phyloP scores from a whole-genome alignment of 2,888 invertebrate genomes.

The Kryphioiulus occultus region DNA sequence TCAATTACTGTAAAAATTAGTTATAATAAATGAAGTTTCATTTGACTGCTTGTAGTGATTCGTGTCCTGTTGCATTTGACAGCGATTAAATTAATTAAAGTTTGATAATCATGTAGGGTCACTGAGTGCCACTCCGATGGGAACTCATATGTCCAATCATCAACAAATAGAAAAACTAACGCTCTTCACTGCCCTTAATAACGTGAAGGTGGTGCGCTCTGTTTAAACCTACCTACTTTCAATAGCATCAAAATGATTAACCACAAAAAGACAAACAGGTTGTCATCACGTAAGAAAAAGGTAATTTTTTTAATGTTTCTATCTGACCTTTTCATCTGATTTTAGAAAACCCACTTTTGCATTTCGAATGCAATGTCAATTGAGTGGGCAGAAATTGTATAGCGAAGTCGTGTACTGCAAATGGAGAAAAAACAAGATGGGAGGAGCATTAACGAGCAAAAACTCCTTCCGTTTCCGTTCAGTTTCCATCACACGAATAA shows the following conservation, averaged over 20 bases:
- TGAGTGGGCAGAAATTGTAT: neutral
- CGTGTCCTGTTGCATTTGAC: neutral
- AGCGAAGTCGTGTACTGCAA: neutral
- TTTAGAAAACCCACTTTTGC: slow-evolving; percentile 7
- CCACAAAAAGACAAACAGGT: slow-evolving; percentile 14
- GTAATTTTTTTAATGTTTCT: slow-evolving; percentile 32
- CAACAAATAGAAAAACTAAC: neutral
- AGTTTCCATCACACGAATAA: neutral
- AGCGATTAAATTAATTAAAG: neutral
- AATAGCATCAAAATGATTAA: neutral
- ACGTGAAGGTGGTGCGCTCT: neutral
- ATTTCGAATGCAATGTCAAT: slow-evolving; percentile 19
- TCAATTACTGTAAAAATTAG: slow-evolving; percentile 11
- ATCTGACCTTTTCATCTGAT: slow-evolving; percentile 32
- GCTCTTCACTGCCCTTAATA: slow-evolving; percentile 27
- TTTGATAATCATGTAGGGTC: neutral
- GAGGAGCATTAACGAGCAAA: neutral
- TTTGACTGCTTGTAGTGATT: neutral
- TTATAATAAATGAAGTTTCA: slow-evolving; percentile 32
- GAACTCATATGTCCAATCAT: neutral
- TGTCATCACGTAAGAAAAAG: slow-evolving; percentile 18
- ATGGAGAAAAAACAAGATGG: neutral
- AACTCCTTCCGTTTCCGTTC: slow-evolving; percentile 7
- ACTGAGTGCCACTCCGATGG: neutral
- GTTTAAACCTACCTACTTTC: neutral